Evolutionary conservation across 2,797 vertebrate genomes (phyloP), one percentile per base, ranked within the genome.

Genomic region (Sternotherus odoratus): DNA sequence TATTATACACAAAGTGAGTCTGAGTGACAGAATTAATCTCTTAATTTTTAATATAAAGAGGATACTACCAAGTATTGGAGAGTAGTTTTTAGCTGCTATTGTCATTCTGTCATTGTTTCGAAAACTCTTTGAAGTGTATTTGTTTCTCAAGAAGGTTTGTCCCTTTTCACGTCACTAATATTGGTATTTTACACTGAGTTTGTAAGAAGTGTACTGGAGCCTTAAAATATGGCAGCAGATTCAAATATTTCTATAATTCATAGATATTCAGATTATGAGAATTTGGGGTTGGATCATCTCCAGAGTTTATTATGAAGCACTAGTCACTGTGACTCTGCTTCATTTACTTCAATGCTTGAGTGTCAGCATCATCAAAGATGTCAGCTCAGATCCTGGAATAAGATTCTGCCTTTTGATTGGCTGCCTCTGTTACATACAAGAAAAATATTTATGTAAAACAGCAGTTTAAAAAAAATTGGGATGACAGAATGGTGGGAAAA

Each of bases 361-460:
- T 91, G 91, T 77, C 50, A 86, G 3, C 12, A 83, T 85, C 57
- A 74, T 69, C 72, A 87, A 78, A 79, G 87, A 82, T 77, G 11
- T 87, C 87, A 66, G 2, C 12, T 84, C 72, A 90, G 28, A 23
- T 86, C 39, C 53, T 91, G 72, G 72, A 91, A 90, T 21, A 81
- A 87, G 50, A 4, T 2, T n/a, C 21, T 33, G 30, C 26, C 77
- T 87, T 33, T 60, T 94, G 72, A 6, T 53, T 57, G 23, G 13
- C 23, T 90, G 56, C 60, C 2, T 74, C 19, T 78, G 86, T 24
- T 39, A 49, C 1, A 83, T 48, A 33, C 26, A 90, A 93, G 48
- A 90, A 91, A 96, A 95, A 46, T 63, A 79, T 82, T 96, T 95
- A 91, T 91, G 92, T 80, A 95, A 96, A 93, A 88, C 57, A 91